These are phyloP conservation scores for Puntigrus tetrazona DNA, from an alignment of 2,113 vertebrate genomes.

Conservation along the genomic window DNA sequence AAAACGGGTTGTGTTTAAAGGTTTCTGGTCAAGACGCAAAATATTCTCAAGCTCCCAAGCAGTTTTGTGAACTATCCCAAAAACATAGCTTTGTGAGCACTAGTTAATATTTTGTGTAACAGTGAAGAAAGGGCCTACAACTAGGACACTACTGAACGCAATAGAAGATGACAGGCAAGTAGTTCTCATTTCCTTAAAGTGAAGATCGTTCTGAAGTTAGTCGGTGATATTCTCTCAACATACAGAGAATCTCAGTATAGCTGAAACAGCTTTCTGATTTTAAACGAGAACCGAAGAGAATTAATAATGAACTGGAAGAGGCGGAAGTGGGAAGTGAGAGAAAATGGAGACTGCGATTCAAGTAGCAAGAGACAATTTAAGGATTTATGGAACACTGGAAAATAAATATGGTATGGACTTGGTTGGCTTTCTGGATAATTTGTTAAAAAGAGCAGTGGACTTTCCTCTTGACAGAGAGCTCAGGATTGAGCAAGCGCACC, in stretches of 20 bases:
- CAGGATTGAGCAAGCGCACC: not conserved
- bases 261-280: not conserved
- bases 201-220: not conserved
- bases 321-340: not conserved
- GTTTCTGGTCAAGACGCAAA: not conserved
- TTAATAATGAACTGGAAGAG: not conserved
- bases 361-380: not conserved
- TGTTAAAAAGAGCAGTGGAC: not conserved
- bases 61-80: not conserved
- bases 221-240: not conserved
- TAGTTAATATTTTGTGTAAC: not conserved
- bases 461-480: not conserved
- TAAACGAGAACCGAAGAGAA: conserved; percentile 17
- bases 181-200: not conserved
- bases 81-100: not conserved
- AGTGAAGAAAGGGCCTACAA: not conserved
- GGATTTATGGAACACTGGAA: not conserved
- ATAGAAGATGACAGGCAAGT: not conserved
- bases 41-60: not conserved
- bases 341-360: not conserved
- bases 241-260: too few relatives aligned
- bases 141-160: not conserved
- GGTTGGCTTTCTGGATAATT: not conserved
- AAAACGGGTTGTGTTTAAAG: not conserved
- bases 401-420: not conserved